Base-by-base conservation (phyloP, 2,113 vertebrate species). In the Agelaius phoeniceus region DNA sequence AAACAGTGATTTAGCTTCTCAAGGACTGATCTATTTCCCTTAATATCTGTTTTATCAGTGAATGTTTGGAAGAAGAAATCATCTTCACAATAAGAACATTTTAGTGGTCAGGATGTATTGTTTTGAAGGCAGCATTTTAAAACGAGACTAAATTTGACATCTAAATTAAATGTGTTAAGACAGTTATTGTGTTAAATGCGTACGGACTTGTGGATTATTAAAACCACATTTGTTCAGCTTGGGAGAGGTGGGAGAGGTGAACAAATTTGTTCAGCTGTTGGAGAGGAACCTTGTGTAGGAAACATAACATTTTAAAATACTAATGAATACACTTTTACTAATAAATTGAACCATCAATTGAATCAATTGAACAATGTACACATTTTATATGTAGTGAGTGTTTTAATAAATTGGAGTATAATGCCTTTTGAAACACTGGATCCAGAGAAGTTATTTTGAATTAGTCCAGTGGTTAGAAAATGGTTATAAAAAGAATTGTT, bases 11-110 rank as follows among this genome's bases (percentile, higher is more conserved):
- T 96, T 89, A 90, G 14, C 51, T 90, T 84, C 77, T 89, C 33
- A 92, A 75, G 49, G 84, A 43, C 37, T 83, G 65, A 91, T 87
- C 33, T 82, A 35, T 67, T 94, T 84, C 87, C 2, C 17, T 74
- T 93, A 91, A 95, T 65, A 80, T 67, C 51, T 89, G 8, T 86
- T 93, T 97, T 76, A 22, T 27, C 35, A 65, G 9, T 27, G 41
- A 96, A 90, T 35, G 51, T 87, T 96, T 96, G 27, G 69, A 97
- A 94, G 74, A 93, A 93, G 57, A 97, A 90, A 87, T 86, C 12
- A 61, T 62, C 58, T 94, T 92, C 39, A 68, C 18, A 80, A 48
- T 75, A 90, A 91, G 67, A 94, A 51, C 27, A 77, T 95, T 93
- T 86, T 87, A 15, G 69, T 9, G 5, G 19, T 87, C 69, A 86